Conservation (phyloP, 2,113 vertebrate species). For the Canis aureus region DNA sequence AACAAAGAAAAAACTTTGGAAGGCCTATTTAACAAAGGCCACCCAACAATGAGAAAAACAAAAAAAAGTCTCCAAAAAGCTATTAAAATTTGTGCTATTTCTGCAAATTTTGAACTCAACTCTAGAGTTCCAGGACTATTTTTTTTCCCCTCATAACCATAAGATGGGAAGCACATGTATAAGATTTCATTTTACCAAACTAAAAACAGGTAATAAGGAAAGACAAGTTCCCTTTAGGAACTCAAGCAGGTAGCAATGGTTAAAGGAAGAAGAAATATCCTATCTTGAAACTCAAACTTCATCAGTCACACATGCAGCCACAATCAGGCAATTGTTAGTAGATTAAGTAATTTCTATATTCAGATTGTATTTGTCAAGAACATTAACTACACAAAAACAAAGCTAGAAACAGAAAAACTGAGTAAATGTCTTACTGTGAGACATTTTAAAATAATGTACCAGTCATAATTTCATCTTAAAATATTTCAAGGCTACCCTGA, state of each 20-base stretch:
- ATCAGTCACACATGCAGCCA: neutral
- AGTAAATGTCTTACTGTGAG: neutral
- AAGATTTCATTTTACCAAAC: neutral
- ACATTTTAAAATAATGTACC: neutral
- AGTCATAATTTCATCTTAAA: neutral
- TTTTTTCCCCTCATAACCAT: neutral
- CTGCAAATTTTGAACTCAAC: neutral
- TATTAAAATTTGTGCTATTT: neutral
- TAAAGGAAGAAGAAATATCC: neutral
- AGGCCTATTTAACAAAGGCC: neutral
- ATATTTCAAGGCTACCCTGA: neutral
- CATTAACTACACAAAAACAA: neutral
- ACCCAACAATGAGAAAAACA: slow-evolving; percentile 26
- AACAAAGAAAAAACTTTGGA: neutral
- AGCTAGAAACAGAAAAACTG: neutral
- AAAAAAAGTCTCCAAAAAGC: neutral
- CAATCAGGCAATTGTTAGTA: neutral
- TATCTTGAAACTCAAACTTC: neutral
- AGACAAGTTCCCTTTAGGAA: neutral
- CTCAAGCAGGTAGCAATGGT: neutral
- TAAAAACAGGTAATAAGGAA: neutral
- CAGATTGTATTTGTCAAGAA: neutral
- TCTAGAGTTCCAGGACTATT: neutral
- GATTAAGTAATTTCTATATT: neutral
- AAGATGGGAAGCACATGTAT: neutral